These are phyloP conservation scores for Carpatolechia fugitivella DNA, from an alignment of 2,888 invertebrate species.

Conservation along the genomic window DNA sequence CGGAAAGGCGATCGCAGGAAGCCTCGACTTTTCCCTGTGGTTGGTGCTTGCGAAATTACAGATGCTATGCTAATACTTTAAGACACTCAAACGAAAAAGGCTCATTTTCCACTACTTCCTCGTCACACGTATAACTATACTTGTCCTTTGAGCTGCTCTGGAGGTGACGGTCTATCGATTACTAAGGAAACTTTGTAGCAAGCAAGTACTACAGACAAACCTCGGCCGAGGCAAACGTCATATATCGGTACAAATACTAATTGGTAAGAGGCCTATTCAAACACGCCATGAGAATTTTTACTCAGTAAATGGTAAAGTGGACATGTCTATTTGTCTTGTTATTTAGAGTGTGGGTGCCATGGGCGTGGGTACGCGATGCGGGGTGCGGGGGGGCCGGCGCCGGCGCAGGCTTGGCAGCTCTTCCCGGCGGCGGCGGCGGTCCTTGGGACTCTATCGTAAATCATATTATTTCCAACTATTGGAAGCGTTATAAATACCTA, in stretches of 20 bases:
- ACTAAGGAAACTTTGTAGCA: slow-evolving; percentile 52
- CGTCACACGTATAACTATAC: too few relatives aligned
- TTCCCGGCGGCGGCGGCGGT: slow-evolving; percentile 10
- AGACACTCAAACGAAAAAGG: slow-evolving; percentile 17
- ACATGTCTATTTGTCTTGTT: slow-evolving; percentile 74
- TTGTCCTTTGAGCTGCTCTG: too few relatives aligned
- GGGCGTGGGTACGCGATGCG: slow-evolving; percentile 51
- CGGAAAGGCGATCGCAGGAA: slow-evolving; percentile 32
- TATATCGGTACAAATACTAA: slow-evolving; percentile 76
- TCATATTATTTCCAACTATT: slow-evolving; percentile 20
- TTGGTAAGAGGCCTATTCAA: slow-evolving; percentile 78
- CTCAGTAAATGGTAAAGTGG: slow-evolving; percentile 76
- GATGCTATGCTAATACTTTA: slow-evolving; percentile 16
- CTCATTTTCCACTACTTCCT: too few relatives aligned
- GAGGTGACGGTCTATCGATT: slow-evolving; percentile 39
- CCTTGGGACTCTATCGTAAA: slow-evolving; percentile 24
- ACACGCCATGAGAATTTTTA: slow-evolving; percentile 75
- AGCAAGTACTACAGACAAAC: slow-evolving; percentile 56
- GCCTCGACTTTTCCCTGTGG: slow-evolving; percentile 33
- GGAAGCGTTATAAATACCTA: too few relatives aligned
- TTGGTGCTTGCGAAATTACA: slow-evolving; percentile 24
- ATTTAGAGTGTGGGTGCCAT: slow-evolving; percentile 75
- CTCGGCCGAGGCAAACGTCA: slow-evolving; percentile 50
- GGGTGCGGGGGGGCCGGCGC: slow-evolving; percentile 25
- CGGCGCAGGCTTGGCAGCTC: too few relatives aligned